Conservation (phyloP, 1,140 invertebrate genomes). For the Battus philenor region DNA sequence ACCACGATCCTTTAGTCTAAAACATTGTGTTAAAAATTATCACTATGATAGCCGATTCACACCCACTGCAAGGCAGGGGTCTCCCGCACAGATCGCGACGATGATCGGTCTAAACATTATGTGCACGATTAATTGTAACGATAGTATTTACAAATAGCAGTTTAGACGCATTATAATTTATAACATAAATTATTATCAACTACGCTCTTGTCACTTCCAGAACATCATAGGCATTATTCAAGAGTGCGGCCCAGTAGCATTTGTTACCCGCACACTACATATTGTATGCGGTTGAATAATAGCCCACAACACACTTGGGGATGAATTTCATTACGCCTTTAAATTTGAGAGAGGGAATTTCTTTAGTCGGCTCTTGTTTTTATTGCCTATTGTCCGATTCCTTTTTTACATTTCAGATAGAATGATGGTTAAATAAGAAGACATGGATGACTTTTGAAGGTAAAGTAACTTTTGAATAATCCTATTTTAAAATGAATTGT, state of each 20-base stretch:
- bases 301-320: constrained; percentile 63
- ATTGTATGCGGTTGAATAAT: constrained; percentile 68
- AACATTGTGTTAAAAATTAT: too few species aligned
- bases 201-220: constrained; percentile 20
- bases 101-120: too few species aligned
- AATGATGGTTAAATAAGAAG: constrained; percentile 2
- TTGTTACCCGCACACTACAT: constrained; percentile 63
- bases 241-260: constrained; percentile 41
- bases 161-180: too few species aligned
- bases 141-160: too few species aligned
- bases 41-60: too few species aligned
- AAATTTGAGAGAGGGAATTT: constrained; percentile 53
- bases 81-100: too few species aligned
- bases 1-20: too few species aligned
- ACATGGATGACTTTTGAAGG: constrained; percentile 8
- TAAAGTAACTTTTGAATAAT: too few species aligned
- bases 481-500: too few species aligned
- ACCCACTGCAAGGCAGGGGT: too few species aligned
- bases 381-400: constrained; percentile 13
- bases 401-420: constrained; percentile 12
- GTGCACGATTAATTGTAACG: too few species aligned
- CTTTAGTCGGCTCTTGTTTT: constrained; percentile 27
- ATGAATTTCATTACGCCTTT: constrained; percentile 70
- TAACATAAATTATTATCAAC: too few species aligned
- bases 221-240: constrained; percentile 17